phyloP scores from a whole-genome alignment of 2,797 vertebrate genomes.

The Peromyscus melanophrys region DNA sequence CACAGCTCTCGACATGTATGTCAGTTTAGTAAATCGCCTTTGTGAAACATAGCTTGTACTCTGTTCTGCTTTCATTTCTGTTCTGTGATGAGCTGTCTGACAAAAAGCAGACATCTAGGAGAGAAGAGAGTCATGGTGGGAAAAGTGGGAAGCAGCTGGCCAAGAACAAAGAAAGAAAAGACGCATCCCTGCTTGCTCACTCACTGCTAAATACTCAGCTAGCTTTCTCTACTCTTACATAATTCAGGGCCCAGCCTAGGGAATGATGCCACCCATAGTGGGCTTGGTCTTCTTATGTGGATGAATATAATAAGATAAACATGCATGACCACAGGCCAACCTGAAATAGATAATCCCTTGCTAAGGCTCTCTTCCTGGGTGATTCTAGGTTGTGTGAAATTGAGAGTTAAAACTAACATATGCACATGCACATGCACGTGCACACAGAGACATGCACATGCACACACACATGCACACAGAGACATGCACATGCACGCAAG shows the following conservation, averaged over 20 bases:
- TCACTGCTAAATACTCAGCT: slow-evolving; percentile 57
- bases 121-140: neutral
- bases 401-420: neutral
- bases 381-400: neutral
- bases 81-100: neutral
- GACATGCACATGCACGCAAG: no score
- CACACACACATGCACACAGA: neutral
- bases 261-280: neutral
- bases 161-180: neutral
- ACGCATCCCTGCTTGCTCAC: neutral
- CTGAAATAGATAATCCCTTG: neutral
- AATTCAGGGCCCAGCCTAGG: neutral
- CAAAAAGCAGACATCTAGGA: neutral
- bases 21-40: neutral
- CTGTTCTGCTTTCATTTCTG: neutral
- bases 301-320: neutral
- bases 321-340: neutral
- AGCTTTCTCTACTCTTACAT: neutral
- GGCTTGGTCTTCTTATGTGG: neutral
- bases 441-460: neutral
- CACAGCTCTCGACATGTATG: neutral
- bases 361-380: neutral
- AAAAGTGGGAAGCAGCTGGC: neutral
- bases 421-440: no score
- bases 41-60: neutral